Percentiles rank a stretch among this genome's conserved stretches.
phyloP scores from a whole-genome alignment of 2,888 invertebrate species.

The Parnassius glacialis region DNA sequence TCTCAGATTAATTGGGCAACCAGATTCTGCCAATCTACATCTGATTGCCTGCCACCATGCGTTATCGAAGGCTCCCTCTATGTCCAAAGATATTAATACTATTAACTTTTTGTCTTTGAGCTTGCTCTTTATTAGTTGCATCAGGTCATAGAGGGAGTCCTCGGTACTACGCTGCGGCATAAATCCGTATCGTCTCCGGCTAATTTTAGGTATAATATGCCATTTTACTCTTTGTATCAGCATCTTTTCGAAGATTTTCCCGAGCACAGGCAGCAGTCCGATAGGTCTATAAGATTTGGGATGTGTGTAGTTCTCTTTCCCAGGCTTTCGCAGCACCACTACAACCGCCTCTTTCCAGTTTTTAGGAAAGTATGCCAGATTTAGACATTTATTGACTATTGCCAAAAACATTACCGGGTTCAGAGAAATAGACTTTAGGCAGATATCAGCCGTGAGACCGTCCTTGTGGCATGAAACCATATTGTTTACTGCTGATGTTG shows the following conservation, averaged over 20 bases:
- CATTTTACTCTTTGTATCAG: background rate
- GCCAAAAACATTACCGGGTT: background rate
- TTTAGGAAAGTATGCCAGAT: background rate
- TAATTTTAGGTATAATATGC: background rate
- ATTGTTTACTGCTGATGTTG: no score
- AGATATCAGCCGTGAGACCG: no score
- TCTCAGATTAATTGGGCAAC: no score
- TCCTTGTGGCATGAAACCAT: no score
- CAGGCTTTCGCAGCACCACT: background rate
- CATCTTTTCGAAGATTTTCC: slow-evolving; percentile 8
- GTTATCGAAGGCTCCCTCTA: background rate
- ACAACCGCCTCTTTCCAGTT: background rate
- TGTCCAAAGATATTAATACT: background rate
- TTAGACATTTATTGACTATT: background rate
- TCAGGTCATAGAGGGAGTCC: slow-evolving; percentile 2
- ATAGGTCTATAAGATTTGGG: no score
- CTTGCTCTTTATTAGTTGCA: background rate
- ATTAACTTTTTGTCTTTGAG: background rate
- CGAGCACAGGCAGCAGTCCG: background rate
- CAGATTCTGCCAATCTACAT: no score
- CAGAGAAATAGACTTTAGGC: no score
- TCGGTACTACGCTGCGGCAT: background rate
- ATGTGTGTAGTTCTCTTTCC: no score
- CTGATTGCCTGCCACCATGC: no score
- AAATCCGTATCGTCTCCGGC: background rate